phyloP scores from a whole-genome alignment of 2,797 vertebrate species.

The Ctenopoma multispine region DNA sequence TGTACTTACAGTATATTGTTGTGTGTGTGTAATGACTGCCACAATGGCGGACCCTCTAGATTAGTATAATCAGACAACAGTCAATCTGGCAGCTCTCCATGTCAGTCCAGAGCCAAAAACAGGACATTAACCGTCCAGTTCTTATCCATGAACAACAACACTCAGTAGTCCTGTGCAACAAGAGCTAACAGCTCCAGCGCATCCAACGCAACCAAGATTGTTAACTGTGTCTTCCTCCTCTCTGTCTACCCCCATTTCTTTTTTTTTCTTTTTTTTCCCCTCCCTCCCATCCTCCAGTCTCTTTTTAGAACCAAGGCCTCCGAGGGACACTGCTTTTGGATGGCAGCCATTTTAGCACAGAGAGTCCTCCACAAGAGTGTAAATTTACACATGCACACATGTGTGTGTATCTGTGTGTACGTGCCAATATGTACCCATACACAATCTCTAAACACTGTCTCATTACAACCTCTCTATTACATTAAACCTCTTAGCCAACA shows the following conservation, averaged over 20 bases:
- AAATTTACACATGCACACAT: conserved; percentile 66
- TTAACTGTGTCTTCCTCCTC: conserved; percentile 60
- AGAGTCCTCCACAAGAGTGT: conserved; percentile 72
- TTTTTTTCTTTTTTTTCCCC: conserved; percentile 54
- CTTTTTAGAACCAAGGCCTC: conserved; percentile 79
- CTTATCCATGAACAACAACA: conserved; percentile 57
- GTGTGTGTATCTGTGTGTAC: conserved; percentile 42
- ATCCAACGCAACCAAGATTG: conserved; percentile 36
- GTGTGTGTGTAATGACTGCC: conserved; percentile 43
- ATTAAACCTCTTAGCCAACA: conserved; percentile 54
- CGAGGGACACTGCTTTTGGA: conserved; percentile 80
- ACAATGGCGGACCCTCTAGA: conserved; percentile 70
- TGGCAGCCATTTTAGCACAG: conserved; percentile 78
- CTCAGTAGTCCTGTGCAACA: conserved; percentile 63
- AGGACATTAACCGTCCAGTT: conserved; percentile 67
- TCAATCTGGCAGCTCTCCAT: conserved; percentile 74
- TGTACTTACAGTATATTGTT: conserved; percentile 28
- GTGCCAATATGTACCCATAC: conserved; percentile 48
- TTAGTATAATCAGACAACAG: conserved; percentile 77
- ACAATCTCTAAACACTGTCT: conserved; percentile 59
- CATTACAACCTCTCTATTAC: conserved; percentile 64
- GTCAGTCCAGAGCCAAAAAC: conserved; percentile 67
- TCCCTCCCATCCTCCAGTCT: conserved; percentile 71
- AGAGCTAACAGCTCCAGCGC: conserved; percentile 56
- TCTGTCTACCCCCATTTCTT: conserved; percentile 64